Evolutionary conservation across 2,113 vertebrate genomes (phyloP), one percentile per base, ranked within the genome.

Genomic region (Thunnus thynnus): DNA sequence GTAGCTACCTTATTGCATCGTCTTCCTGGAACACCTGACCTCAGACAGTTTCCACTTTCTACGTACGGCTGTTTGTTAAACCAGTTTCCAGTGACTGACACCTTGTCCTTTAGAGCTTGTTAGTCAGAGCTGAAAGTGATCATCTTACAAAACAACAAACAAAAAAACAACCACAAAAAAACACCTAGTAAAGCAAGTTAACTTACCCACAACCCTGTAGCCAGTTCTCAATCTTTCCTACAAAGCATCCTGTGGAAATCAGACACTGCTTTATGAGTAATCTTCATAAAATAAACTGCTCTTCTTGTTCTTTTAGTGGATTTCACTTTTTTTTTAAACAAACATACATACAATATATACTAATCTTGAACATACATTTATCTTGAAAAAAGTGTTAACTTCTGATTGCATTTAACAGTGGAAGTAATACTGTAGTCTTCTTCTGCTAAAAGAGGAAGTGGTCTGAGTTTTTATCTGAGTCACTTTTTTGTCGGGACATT

Each of bases 151-250:
- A 12, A 62, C 4, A 30, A 30, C 2, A 30, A 3, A 30, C 2
- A 3, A 30, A 30, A 3, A 30, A 30, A 30, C 2, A 30, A 30
- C 18, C n/a, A 25, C 18, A 47, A 46, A 76, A 72, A 51, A 14
- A 69, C 27, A 56, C 72, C 32, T 11, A 13, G 51, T 56, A 76
- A 82, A 69, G 60, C 13, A 58, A 63, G 58, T 1, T 72, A 20
- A 94, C 95, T 96, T 92, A 96, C 96, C 96, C 94, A 56, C 95
- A 96, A 36, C 88, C 66, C 63, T 86, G 90, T 57, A 96, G 95
- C 96, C 96, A 96, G 76, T 66, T 93, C 91, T 94, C 94, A 70
- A 96, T 95, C 88, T 95, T 96, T 92, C 93, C 93, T 68, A 84
- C 80, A 68, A 88, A 67, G 85, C 91, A 94, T 80, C 94, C 96